Evolutionary conservation across 2,797 vertebrate species (phyloP).

Genomic region (Alcedo quadribrachys): DNA sequence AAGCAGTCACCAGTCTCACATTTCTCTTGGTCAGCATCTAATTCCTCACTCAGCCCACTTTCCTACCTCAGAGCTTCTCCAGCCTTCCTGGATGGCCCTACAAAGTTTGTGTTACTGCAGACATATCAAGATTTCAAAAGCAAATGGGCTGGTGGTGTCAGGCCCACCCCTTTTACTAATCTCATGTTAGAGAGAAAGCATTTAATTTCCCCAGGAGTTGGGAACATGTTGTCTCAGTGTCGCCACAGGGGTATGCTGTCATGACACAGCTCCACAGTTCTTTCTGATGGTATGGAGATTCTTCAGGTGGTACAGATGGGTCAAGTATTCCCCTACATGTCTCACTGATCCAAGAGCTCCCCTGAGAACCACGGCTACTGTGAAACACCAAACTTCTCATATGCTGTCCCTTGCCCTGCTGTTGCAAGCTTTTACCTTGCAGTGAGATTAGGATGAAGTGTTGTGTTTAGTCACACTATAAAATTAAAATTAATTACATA

Average conservation of each 20-base stretch:
- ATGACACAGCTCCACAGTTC: not conserved
- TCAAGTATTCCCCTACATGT: not conserved
- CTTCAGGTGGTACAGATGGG: not conserved
- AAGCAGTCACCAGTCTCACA: not conserved
- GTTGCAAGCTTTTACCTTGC: not conserved
- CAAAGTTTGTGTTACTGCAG: not conserved
- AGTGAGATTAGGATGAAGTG: not conserved
- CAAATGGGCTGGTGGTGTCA: not conserved
- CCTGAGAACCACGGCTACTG: not conserved
- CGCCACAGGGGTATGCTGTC: not conserved
- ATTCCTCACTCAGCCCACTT: not conserved
- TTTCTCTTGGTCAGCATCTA: not conserved
- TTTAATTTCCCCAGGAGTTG: not conserved
- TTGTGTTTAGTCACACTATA: not conserved
- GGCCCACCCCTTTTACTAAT: not conserved
- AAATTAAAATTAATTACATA: not conserved
- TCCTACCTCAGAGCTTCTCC: not conserved
- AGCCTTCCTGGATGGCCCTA: not conserved
- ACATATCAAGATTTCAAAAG: not conserved
- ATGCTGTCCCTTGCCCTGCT: accelerated
- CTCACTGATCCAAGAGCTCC: not conserved
- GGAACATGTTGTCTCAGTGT: not conserved
- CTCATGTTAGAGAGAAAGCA: not conserved
- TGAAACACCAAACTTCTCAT: not conserved
- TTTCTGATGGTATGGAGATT: not conserved